A percentile compares a stretch with the other conserved stretches of the same genome.
phyloP scores from a whole-genome alignment of 2,113 vertebrate genomes.

The Hemiprocne comata region DNA sequence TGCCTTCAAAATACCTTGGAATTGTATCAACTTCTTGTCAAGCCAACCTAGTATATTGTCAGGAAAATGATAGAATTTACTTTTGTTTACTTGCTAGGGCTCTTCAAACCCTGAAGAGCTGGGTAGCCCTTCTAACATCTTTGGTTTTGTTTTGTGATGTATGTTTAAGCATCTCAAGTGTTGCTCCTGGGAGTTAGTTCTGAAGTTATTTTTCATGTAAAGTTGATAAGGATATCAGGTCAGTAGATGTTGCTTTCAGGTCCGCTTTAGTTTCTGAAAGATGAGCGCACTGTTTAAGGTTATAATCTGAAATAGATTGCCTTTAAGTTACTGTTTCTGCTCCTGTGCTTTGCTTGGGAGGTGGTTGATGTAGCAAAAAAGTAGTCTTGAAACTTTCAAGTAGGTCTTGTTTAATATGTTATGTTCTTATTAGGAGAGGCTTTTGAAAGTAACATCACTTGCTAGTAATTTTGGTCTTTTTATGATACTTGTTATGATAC shows the following conservation, averaged over 20 bases:
- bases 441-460: neutral
- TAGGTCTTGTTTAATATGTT: neutral
- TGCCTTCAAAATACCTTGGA: neutral
- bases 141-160: neutral
- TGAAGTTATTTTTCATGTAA: neutral
- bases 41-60: neutral
- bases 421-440: neutral
- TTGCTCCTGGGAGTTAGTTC: neutral
- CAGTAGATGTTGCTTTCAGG: neutral
- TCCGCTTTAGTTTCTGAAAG: neutral
- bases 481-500: neutral
- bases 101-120: neutral
- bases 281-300: neutral
- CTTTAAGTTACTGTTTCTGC: neutral
- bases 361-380: neutral
- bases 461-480: neutral
- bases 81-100: neutral
- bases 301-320: neutral
- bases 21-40: neutral
- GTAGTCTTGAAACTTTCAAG: neutral
- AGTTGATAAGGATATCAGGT: neutral
- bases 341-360: neutral
- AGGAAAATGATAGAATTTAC: neutral
- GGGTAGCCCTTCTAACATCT: neutral
- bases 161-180: neutral